Percentiles rank a stretch among this genome's conserved stretches.
Evolutionary conservation across 2,888 invertebrate species (phyloP).

Genomic region (Quadroppia sp.): DNA sequence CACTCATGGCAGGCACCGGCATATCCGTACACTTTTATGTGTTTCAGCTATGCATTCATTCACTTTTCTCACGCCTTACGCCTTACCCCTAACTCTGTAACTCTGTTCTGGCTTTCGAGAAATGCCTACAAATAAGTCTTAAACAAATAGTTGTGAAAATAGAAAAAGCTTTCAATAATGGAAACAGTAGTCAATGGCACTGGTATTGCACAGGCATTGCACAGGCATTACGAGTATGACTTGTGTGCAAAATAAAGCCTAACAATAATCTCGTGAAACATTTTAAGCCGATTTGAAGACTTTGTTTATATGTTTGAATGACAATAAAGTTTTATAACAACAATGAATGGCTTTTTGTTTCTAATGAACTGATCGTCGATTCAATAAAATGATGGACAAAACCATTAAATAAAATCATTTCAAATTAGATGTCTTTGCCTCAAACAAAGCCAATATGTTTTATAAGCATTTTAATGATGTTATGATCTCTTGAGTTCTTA

Average conservation of each 20-base stretch:
- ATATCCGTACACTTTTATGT: conserved; percentile 2
- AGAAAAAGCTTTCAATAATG: conserved; percentile 1
- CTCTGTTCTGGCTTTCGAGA: conserved; percentile 15
- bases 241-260: conserved; percentile 23
- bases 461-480: conserved; percentile 22
- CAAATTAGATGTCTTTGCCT: conserved; percentile 14
- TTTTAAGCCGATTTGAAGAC: conserved; percentile 26
- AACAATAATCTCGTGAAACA: conserved; percentile 25
- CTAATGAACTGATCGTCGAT: conserved; percentile 27
- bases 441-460: conserved; percentile 7
- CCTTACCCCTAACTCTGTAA: background rate
- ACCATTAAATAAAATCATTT: conserved; percentile 20
- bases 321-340: conserved; percentile 2
- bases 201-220: background rate
- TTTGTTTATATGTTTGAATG: conserved; percentile 16
- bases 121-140: conserved; percentile 34
- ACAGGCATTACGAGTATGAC: background rate
- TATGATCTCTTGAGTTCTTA: background rate
- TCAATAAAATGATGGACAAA: background rate
- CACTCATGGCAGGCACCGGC: background rate
- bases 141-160: conserved; percentile 11
- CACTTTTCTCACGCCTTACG: conserved; percentile 30
- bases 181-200: background rate
- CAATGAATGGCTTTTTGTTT: conserved; percentile 16
- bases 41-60: conserved; percentile 16